A percentile compares a stretch with the other conserved stretches of the same genome.
Conservation (phyloP, 2,888 invertebrate genomes). For the Julus scanicus region DNA sequence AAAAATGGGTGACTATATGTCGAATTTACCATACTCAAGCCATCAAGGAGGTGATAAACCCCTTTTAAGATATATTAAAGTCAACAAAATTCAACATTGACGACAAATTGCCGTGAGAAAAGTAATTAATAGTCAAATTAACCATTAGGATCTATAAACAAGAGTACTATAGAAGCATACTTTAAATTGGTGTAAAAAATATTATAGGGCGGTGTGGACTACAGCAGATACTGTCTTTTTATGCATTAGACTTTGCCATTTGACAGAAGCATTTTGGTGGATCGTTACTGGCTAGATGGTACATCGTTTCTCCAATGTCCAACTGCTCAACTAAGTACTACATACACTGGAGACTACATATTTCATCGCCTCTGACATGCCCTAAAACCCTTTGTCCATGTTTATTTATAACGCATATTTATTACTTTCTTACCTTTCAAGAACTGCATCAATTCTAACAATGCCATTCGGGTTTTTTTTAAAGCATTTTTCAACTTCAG, state of each 20-base stretch:
- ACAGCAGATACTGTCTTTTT: not conserved
- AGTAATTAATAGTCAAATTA: too few species aligned
- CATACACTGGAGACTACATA: not conserved
- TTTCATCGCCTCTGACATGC: not conserved
- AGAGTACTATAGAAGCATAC: too few species aligned
- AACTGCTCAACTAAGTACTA: not conserved
- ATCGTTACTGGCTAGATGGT: not conserved
- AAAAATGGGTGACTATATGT: too few species aligned
- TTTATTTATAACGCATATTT: slow-evolving; percentile 17
- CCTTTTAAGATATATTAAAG: too few species aligned
- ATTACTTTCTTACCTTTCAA: not conserved
- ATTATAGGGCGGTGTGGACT: too few species aligned
- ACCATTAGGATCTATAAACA: too few species aligned
- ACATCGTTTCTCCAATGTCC: not conserved
- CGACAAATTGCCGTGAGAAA: too few species aligned
- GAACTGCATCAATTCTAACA: not conserved
- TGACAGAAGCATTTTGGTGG: not conserved
- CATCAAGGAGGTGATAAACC: too few species aligned
- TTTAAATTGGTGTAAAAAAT: too few species aligned
- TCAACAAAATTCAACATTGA: too few species aligned
- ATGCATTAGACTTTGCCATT: not conserved
- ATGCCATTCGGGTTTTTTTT: slow-evolving; percentile 6
- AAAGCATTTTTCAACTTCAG: not conserved
- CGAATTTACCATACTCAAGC: too few species aligned
- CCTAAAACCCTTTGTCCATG: slow-evolving; percentile 22